phyloP scores from a whole-genome alignment of 2,797 vertebrate genomes.

The Melanotaenia maccullochi region DNA sequence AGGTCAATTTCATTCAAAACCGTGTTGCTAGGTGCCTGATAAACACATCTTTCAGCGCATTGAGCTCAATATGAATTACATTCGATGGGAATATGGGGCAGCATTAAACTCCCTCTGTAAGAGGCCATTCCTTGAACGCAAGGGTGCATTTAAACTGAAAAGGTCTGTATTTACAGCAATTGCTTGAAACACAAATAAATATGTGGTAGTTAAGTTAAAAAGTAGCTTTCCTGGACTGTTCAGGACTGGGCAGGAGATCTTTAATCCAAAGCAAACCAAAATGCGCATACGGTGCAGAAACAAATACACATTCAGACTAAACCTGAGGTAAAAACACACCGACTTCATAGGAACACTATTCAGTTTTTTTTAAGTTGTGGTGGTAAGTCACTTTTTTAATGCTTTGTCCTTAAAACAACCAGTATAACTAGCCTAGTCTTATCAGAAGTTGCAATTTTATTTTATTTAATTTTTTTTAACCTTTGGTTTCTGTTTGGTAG shows the following conservation, averaged over 20 bases:
- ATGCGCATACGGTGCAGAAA: background rate
- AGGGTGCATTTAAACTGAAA: slow-evolving; percentile 70
- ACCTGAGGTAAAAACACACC: background rate
- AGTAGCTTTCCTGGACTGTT: slow-evolving; percentile 59
- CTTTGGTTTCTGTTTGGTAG: too few species aligned
- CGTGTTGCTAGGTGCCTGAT: slow-evolving; percentile 78
- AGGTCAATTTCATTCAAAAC: slow-evolving; percentile 77
- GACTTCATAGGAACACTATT: background rate
- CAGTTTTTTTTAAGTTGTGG: background rate
- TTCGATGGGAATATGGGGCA: slow-evolving; percentile 75
- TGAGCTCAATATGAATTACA: slow-evolving; percentile 74
- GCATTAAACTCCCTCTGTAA: slow-evolving; percentile 60
- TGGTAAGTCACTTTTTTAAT: background rate
- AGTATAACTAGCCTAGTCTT: background rate
- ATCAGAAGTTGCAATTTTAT: background rate
- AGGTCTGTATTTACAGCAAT: slow-evolving; percentile 67
- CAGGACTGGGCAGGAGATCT: slow-evolving; percentile 57
- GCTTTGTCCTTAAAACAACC: background rate
- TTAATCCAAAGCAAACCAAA: slow-evolving; percentile 35
- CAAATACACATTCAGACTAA: background rate
- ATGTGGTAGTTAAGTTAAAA: slow-evolving; percentile 56
- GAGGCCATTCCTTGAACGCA: slow-evolving; percentile 67
- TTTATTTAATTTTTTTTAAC: too few species aligned
- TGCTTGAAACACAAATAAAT: slow-evolving; percentile 67
- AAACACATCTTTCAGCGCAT: slow-evolving; percentile 77